phyloP scores from a whole-genome alignment of 2,113 vertebrate genomes.

The Alexandromys fortis region DNA sequence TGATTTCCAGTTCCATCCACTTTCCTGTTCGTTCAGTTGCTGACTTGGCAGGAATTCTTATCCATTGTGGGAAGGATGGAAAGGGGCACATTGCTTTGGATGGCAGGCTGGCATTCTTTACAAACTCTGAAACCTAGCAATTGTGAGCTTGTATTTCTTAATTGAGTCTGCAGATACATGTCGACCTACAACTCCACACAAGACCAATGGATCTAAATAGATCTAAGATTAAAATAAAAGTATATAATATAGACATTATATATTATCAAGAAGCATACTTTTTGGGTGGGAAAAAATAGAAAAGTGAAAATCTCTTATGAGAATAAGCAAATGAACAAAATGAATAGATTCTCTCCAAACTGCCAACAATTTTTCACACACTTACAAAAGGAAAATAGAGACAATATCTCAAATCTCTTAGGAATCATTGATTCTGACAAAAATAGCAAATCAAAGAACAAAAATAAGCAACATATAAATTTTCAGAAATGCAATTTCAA shows the following conservation, averaged over 20 bases:
- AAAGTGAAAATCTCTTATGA: background rate
- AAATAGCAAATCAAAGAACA: background rate
- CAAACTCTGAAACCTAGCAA: background rate
- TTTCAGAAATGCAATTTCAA: background rate
- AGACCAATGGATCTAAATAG: background rate
- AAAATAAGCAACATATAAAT: background rate
- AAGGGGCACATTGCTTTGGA: background rate
- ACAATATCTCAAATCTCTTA: background rate
- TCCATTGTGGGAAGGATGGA: background rate
- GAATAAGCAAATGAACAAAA: constrained; percentile 2
- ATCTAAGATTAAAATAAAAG: background rate
- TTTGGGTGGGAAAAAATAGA: background rate
- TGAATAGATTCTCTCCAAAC: background rate
- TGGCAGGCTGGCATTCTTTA: background rate
- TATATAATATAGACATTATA: background rate
- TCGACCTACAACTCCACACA: background rate
- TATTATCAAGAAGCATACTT: background rate
- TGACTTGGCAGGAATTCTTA: background rate
- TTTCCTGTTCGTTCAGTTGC: background rate
- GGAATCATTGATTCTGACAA: background rate
- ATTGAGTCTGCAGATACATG: background rate
- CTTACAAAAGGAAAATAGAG: background rate
- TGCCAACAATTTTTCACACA: background rate
- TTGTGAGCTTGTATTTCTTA: background rate
- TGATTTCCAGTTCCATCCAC: background rate